A percentile compares a stretch with the other conserved stretches of the same genome.
phyloP scores from a whole-genome alignment of 2,797 vertebrate species.

The Orestias chungarensis region DNA sequence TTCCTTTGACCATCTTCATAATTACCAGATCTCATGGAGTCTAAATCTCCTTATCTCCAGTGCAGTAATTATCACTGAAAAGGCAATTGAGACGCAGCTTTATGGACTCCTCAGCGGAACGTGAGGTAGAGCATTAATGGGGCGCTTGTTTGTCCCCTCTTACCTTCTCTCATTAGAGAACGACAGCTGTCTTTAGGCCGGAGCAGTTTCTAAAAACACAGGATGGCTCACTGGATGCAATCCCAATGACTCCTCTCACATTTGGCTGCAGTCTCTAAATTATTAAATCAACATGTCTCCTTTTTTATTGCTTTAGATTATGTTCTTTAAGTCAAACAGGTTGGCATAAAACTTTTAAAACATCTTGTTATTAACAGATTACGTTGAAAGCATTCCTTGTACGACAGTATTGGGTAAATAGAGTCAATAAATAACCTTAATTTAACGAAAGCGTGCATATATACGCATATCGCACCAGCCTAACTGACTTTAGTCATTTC shows the following conservation, averaged over 20 bases:
- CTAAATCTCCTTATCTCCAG: constrained; percentile 77
- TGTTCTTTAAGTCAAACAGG: not conserved
- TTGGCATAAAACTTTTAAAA: not conserved
- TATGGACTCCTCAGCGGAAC: constrained; percentile 70
- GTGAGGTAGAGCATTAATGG: constrained; percentile 71
- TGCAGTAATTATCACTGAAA: constrained; percentile 80
- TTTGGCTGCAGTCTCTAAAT: constrained; percentile 27
- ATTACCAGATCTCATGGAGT: constrained; percentile 72
- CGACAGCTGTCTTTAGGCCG: constrained; percentile 58
- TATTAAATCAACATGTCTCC: constrained; percentile 31
- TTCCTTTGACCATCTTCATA: constrained; percentile 76
- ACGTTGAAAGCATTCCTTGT: too few species aligned
- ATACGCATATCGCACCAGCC: constrained; percentile 3
- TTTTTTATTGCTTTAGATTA: not conserved
- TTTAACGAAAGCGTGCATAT: too few species aligned
- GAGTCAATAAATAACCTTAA: constrained; percentile 15
- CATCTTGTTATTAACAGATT: too few species aligned
- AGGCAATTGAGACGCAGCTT: constrained; percentile 74
- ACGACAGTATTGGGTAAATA: not conserved
- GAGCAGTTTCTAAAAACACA: constrained; percentile 52
- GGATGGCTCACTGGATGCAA: constrained; percentile 30
- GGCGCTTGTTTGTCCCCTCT: constrained; percentile 67
- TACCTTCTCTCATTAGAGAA: constrained; percentile 52
- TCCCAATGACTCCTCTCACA: constrained; percentile 40
- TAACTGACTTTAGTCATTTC: constrained; percentile 26